These are phyloP conservation scores for Brienomyrus longianalis DNA, from an alignment of 2,113 vertebrate species.

Conservation along the genomic window DNA sequence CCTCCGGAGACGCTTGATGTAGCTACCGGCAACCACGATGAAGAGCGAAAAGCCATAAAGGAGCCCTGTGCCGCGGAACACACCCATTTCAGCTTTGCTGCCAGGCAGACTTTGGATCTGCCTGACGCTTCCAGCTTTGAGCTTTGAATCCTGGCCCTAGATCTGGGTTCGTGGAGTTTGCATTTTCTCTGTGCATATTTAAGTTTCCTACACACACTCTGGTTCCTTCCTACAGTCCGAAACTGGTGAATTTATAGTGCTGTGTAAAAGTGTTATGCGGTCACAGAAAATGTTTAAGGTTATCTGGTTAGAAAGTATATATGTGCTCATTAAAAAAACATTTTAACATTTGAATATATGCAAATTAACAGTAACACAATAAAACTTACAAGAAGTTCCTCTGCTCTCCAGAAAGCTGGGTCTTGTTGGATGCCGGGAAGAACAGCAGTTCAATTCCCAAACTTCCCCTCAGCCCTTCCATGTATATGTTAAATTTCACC, in stretches of 20 bases:
- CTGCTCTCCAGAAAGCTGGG: too few relatives aligned
- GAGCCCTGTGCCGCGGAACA: slow-evolving; percentile 54
- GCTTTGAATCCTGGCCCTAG: neutral
- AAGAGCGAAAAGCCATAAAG: slow-evolving; percentile 67
- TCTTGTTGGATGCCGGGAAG: too few relatives aligned
- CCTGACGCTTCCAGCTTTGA: neutral
- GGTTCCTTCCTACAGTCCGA: neutral
- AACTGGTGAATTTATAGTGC: neutral
- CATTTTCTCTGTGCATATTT: neutral
- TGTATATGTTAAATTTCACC: too few relatives aligned
- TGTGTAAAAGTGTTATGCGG: neutral
- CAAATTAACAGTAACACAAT: neutral
- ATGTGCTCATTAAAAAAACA: neutral
- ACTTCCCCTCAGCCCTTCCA: neutral
- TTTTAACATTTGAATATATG: neutral
- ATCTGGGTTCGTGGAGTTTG: neutral
- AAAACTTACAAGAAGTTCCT: neutral
- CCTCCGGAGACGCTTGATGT: slow-evolving; percentile 60
- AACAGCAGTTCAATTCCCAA: neutral
- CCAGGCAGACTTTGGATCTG: neutral
- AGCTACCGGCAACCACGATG: slow-evolving; percentile 53
- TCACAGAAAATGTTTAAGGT: neutral
- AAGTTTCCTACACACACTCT: neutral
- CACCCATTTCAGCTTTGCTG: neutral
- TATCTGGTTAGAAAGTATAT: too few relatives aligned